phyloP scores from a whole-genome alignment of 2,113 vertebrate genomes.

The Cochlearius cochlearius region DNA sequence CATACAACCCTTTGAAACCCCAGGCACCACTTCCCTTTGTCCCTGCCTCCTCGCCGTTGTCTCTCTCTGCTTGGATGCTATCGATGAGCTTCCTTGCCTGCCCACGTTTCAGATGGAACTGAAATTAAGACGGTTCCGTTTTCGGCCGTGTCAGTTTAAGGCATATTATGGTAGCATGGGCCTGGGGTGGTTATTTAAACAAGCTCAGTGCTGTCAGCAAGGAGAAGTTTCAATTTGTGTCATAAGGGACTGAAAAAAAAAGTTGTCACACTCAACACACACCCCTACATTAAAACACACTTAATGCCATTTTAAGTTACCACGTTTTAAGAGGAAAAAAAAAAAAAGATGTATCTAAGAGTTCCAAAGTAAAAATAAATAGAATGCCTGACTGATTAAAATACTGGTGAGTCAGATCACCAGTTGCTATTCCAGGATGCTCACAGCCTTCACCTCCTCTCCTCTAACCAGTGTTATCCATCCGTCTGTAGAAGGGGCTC shows the following conservation, averaged over 20 bases:
- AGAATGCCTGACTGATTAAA: conserved; percentile 56
- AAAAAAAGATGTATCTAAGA: background rate
- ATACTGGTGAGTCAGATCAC: conserved; percentile 39
- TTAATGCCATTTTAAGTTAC: background rate
- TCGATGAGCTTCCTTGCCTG: background rate
- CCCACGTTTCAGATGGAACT: background rate
- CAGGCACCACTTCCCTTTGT: background rate
- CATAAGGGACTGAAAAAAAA: background rate
- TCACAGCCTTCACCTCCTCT: background rate
- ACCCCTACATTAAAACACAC: background rate
- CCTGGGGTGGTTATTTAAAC: conserved; percentile 8
- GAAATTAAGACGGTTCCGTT: conserved; percentile 17
- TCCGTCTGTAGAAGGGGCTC: background rate
- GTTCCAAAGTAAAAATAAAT: conserved; percentile 40
- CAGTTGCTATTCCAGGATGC: conserved; percentile 46
- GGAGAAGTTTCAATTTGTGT: conserved; percentile 44
- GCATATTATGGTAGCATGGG: background rate
- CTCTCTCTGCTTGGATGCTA: background rate
- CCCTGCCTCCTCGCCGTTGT: background rate
- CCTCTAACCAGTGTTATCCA: background rate
- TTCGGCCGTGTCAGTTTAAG: background rate
- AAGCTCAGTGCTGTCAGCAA: background rate
- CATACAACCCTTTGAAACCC: background rate
- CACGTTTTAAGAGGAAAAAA: background rate
- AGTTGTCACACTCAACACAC: background rate